Conservation (phyloP, 2,113 vertebrate species). For the Notarius quadriscutis region DNA sequence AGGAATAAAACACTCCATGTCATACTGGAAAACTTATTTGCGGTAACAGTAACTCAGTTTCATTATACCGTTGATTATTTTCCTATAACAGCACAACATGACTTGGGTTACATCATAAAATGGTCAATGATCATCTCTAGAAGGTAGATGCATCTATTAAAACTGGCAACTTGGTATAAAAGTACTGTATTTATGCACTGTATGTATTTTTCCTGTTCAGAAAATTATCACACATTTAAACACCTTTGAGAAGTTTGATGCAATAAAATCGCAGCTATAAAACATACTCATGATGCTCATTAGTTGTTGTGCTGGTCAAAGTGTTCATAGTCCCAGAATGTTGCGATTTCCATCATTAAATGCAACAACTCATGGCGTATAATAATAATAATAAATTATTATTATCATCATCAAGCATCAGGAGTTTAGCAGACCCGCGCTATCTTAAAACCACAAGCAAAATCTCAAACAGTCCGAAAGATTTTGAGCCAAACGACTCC, state of each 20-base stretch:
- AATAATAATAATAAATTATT: not conserved
- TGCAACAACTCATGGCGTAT: not conserved
- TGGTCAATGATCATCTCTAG: not conserved
- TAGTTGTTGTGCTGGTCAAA: constrained; percentile 7
- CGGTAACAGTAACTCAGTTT: not conserved
- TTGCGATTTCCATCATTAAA: constrained; percentile 14
- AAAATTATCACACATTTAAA: not conserved
- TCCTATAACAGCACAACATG: not conserved
- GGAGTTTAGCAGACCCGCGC: not conserved
- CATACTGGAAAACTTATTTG: no score
- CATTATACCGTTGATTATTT: not conserved
- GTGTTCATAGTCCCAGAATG: constrained; percentile 24
- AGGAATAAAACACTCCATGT: not conserved
- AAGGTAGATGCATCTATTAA: not conserved
- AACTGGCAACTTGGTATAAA: not conserved
- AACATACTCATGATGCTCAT: not conserved
- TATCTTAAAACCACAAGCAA: not conserved
- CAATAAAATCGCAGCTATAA: not conserved
- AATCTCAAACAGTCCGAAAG: not conserved
- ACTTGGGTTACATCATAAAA: not conserved
- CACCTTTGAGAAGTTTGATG: not conserved
- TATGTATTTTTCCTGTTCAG: not conserved
- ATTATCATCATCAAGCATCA: not conserved
- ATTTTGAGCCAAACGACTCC: not conserved
- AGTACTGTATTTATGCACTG: no score